Conservation (phyloP, 2,888 invertebrate genomes). For the Julus scandinavius region DNA sequence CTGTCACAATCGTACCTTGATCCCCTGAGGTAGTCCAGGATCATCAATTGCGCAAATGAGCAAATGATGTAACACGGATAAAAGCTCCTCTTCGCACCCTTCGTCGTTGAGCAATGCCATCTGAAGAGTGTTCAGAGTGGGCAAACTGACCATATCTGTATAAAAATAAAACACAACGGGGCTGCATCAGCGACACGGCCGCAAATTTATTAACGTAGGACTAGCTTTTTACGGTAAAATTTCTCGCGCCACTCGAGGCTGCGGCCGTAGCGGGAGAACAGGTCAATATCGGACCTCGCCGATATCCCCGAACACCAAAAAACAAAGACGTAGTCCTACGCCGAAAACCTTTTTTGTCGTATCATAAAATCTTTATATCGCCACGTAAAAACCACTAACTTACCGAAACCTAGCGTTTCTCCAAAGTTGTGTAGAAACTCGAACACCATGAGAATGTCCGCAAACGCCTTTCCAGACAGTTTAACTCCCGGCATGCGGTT, state of each 20-base stretch:
- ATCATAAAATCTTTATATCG: too few relatives aligned
- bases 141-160: constrained; percentile 84
- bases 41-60: constrained; percentile 93
- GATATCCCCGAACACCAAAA: too few relatives aligned
- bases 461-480: constrained; percentile 88
- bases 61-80: constrained; percentile 88
- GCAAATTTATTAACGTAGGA: too few relatives aligned
- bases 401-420: constrained; percentile 91
- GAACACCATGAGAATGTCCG: constrained; percentile 92
- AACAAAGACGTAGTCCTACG: too few relatives aligned
- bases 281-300: too few relatives aligned
- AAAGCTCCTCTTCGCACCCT: constrained; percentile 78
- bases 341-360: too few relatives aligned
- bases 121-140: constrained; percentile 87
- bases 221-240: background rate
- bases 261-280: too few relatives aligned
- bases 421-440: constrained; percentile 98
- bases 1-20: constrained; percentile 49
- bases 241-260: background rate
- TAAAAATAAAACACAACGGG: background rate
- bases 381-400: too few relatives aligned
- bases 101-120: constrained; percentile 84
- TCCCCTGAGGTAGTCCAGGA: constrained; percentile 73
- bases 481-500: constrained; percentile 82
- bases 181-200: too few relatives aligned